Base-by-base conservation (phyloP, 2,888 invertebrate genomes). In the Sesamia inferens region DNA sequence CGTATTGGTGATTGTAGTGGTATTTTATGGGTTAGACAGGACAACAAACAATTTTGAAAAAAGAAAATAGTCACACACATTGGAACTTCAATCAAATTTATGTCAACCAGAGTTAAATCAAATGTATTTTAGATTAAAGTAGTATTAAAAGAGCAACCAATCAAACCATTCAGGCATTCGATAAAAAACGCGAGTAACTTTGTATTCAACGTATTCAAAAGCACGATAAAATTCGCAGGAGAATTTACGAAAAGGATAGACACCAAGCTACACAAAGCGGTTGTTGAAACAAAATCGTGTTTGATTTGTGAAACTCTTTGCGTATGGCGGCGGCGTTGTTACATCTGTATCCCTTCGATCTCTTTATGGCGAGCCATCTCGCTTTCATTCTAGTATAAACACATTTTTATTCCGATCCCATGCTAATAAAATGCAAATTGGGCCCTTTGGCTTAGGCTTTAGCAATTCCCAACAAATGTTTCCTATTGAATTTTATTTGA, bases 391-490 rank as follows among this genome's bases (percentile, higher is more conserved):
- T 92, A 93, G 87, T 92, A 94, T 94, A 94, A 95, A 94, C 94
- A 95, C 94, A 94, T 94, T 95, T 94, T 95, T 95, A 94, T 94
- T 94, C 93, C 89, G 88, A 92, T 92, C 92, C 91, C 93, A 94
- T 92, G 94, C 94, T 94, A 94, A 94, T 95, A 94, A 95, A 94
- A 95, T 95, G 95, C 90, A 95, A 95, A 95, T 94, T 92, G 90
- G 91, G 88, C 92, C 93, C 92, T 94, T 93, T 90, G 92, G 94
- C 92, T 94, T 92, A 93, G 91, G 92, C 93, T 91, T 93, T 92
- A 89, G 94, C 93, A 93, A 94, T 94, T 94, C 92, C 91, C 90
- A 89, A 94, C 94, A 94, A 95, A 94, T 94, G 94, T 92, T 92
- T 90, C 92, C 93, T 92, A 94, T 94, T 92, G 88, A 93, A 93